Evolutionary conservation across 2,797 vertebrate genomes (phyloP).

Genomic region (Cyclura pinguis): DNA sequence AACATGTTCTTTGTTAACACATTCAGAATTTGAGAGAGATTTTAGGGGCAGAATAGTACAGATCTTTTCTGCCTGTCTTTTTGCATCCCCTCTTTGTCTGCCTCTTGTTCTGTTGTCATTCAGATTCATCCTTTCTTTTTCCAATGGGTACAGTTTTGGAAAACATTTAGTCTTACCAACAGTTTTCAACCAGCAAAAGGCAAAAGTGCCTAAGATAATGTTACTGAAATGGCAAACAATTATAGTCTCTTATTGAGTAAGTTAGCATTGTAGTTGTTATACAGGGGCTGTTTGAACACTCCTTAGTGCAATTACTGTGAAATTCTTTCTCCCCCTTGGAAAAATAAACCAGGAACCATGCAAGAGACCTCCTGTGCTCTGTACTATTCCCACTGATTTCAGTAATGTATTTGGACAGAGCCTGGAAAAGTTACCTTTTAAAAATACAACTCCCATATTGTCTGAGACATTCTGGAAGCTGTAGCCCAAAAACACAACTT

Average conservation of each 20-base stretch:
- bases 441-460: neutral
- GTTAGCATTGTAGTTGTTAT: neutral
- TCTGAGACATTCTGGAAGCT: too few species aligned
- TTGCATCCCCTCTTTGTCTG: neutral
- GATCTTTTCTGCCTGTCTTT: neutral
- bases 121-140: neutral
- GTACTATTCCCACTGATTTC: neutral
- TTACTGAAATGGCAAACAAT: neutral
- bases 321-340: neutral
- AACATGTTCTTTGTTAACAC: conserved; percentile 11
- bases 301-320: neutral
- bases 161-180: neutral
- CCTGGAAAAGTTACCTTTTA: neutral
- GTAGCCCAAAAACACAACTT: too few species aligned
- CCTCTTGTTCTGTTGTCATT: neutral
- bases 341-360: neutral
- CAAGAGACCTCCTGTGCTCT: neutral
- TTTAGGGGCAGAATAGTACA: neutral
- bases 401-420: neutral
- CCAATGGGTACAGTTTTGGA: neutral
- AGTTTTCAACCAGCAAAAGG: neutral
- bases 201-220: neutral
- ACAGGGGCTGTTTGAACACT: neutral
- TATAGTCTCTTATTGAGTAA: neutral
- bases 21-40: neutral